Evolutionary conservation across 2,888 invertebrate genomes (phyloP), one percentile per base, ranked within the genome.

Genomic region (Luffia ferchaultella): DNA sequence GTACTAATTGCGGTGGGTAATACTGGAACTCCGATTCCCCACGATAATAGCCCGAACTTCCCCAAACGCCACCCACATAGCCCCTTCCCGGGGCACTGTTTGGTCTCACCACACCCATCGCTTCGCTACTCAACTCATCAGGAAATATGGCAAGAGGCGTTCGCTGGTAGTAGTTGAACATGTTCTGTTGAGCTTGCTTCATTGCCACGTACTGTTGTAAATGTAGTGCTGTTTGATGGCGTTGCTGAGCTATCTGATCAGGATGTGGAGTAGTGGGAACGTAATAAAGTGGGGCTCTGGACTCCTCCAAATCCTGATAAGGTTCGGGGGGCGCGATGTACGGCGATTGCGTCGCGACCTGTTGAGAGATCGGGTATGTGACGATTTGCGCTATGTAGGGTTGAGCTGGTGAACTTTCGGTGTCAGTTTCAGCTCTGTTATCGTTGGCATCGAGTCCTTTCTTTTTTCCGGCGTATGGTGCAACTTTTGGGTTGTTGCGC

Each of bases 171-270:
- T 80, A 84, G 0, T 57, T 56, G 51, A 74, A 79, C 80, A 85
- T 79, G 53, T 83, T 82, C 53, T 84, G 84, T 56, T 85, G 85
- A 0, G 85, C 85, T 63, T 85, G 85, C 54, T 85, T 85, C 85
- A 85, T 85, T 0, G 84, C 84, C 0, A 84, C 85, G 55, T 84
- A 85, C 52, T 85, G 85, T 60, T 85, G 85, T 49, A 85, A 60
- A 46, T 84, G 83, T 49, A 84, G 66, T 0, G 79, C 83, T 0
- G 85, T 85, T 58, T 84, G 85, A 53, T 85, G 85, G 45, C 84
- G 65, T 49, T 84, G 84, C 54, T 83, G 83, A 0, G 65, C 73
- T 16, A 82, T 54, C 42, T 83, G 82, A 50, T 72, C 75, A 42
- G 52, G 53, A 2, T 73, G 64, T 18, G 73, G 64, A 12, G 64